Base-by-base conservation (phyloP, 92 coral and sea anemone genomes). In the Epizoanthus rinbou region DNA sequence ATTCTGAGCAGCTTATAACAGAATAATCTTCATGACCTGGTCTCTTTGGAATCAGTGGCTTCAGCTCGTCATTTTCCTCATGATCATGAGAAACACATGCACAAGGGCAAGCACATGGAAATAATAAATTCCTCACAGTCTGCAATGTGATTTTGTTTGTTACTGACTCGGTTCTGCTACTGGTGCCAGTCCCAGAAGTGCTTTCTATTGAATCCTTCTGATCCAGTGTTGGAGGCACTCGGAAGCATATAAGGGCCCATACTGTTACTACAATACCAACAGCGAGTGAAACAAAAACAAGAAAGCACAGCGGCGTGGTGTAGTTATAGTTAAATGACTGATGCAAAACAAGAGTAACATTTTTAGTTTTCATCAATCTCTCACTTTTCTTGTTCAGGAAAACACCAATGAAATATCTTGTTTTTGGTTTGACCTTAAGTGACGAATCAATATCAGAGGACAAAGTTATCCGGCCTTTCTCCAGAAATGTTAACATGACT, bases 161-260 rank as follows among this genome's bases (percentile, higher is more conserved):
- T 4, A 5, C 15, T n/a, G 59, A 37, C 3, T 59, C 16, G 41
- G 57, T 21, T 37, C 37, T 3, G 16, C 64, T 33, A 43, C 81
- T 31, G 10, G 56, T 45, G 24, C 58, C 43, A 8, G 63, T 69
- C 15, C 52, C 10, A 43, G 14, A 59, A 17, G 76, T 79, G 17
- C 87, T 86, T 41, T 33, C 31, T 9, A 53, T 73, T 58, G 56
- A 57, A 58, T 39, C 28, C 3, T 64, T 80, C 37, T 54, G 73
- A 24, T 69, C 85, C 11, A 93, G 86, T n/a, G 35, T 57, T 50
- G 90, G 88, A 0, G 95, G 93, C 10, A 91, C 98, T 76, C 95
- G 60, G 19, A 93, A 93, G 68, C 98, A 96, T 52, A 88, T 80
- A 45, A 94, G 84, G 3, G 99, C 99, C 93, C 97, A 96, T 7